Percentiles rank a stretch among this genome's conserved stretches.
Evolutionary conservation across 2,888 invertebrate species (phyloP).

Genomic region (Xanthia icteritia): DNA sequence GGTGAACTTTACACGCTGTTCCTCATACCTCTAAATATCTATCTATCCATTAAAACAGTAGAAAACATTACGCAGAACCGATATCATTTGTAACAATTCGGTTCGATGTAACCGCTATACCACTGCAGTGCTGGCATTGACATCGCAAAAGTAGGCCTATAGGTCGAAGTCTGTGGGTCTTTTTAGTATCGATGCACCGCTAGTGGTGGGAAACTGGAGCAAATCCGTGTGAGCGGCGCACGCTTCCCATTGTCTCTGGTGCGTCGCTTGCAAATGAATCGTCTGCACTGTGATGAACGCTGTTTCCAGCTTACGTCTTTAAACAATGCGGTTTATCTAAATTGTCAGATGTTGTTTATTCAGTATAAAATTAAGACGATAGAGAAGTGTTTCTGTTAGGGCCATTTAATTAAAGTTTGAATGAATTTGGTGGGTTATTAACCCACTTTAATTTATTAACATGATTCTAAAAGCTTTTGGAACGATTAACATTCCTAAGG

Average conservation of each 20-base stretch:
- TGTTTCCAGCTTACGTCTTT: not conserved
- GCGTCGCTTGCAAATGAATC: conserved; percentile 28
- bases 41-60: not conserved
- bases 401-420: conserved; percentile 1
- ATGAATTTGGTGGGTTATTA: conserved; percentile 1
- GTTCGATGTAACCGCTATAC: conserved; percentile 16
- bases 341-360: not conserved
- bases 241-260: conserved; percentile 52
- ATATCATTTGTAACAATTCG: conserved; percentile 2
- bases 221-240: conserved; percentile 59
- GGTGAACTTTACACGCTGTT: too few species aligned
- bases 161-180: conserved; percentile 43
- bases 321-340: conserved; percentile 10
- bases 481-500: conserved; percentile 20
- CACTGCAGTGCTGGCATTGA: conserved; percentile 44
- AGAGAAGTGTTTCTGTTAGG: not conserved
- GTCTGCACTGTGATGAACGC: not conserved
- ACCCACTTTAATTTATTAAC: not conserved
- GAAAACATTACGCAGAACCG: not conserved
- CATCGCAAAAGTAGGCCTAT: conserved; percentile 51
- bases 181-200: conserved; percentile 40
- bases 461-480: conserved; percentile 19
- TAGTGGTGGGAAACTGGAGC: conserved; percentile 53
- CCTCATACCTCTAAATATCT: not conserved
- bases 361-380: not conserved